These are phyloP conservation scores for Stenotaenia linearis DNA, from an alignment of 2,888 invertebrate genomes.

Conservation along the genomic window DNA sequence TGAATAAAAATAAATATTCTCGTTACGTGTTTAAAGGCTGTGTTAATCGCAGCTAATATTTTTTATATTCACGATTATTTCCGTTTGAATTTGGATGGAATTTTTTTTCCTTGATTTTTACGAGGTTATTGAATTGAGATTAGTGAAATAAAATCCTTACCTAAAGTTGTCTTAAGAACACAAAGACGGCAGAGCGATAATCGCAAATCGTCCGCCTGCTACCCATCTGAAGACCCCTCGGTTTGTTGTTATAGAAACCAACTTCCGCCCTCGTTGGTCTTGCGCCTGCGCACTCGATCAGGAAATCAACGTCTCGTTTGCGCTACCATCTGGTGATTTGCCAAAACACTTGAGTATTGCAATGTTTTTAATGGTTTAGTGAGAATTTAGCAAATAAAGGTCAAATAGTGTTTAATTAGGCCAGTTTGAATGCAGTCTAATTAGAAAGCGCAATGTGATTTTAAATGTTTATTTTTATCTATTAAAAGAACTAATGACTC, in stretches of 20 bases:
- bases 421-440: background rate
- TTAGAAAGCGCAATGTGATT: too few species aligned
- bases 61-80: background rate
- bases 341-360: background rate
- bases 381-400: background rate
- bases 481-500: too few species aligned
- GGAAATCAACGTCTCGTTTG: background rate
- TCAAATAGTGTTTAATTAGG: background rate
- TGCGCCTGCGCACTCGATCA: background rate
- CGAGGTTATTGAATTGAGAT: background rate
- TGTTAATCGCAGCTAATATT: too few species aligned
- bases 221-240: background rate
- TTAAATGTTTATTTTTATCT: too few species aligned
- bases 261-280: background rate
- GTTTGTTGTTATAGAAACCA: constrained; percentile 12
- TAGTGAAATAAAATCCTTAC: background rate
- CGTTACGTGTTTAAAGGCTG: too few species aligned
- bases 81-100: background rate
- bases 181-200: background rate
- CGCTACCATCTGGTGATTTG: background rate
- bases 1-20: too few species aligned
- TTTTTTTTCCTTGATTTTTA: too few species aligned
- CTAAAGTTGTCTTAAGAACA: background rate
- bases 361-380: background rate
- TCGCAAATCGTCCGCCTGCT: background rate